These are phyloP conservation scores for Pantherophis guttatus DNA, from an alignment of 2,113 vertebrate genomes.

Conservation along the genomic window DNA sequence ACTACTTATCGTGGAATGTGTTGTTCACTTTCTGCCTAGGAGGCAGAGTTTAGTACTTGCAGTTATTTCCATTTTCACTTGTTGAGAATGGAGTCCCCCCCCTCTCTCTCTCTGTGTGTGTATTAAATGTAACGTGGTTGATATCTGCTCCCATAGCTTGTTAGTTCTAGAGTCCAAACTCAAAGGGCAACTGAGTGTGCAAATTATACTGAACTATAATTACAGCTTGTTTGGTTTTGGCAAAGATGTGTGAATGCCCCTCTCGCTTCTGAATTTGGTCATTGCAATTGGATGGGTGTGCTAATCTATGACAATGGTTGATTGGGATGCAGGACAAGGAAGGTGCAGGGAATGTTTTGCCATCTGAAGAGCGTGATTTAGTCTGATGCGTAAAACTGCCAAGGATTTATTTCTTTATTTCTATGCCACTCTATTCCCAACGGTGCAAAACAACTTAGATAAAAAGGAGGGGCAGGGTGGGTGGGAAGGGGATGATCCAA, in stretches of 20 bases:
- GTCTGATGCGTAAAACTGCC: background rate
- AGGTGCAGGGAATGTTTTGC: background rate
- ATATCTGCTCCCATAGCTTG: background rate
- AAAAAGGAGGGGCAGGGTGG: background rate
- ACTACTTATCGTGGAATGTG: background rate
- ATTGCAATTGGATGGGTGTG: background rate
- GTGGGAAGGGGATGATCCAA: background rate
- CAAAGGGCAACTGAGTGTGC: background rate
- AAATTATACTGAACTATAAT: background rate
- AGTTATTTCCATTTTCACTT: no score
- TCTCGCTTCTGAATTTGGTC: background rate
- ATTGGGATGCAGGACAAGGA: background rate
- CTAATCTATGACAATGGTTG: background rate
- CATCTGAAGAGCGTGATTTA: background rate
- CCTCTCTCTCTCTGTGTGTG: background rate
- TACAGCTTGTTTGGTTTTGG: background rate
- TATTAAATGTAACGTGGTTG: background rate
- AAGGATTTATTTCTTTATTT: background rate
- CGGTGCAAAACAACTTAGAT: background rate
- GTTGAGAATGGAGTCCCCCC: background rate
- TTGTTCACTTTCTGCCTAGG: no score
- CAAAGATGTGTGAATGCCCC: background rate
- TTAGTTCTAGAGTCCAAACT: background rate
- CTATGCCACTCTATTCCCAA: background rate
- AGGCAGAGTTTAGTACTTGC: background rate